Percentiles rank a stretch among this genome's conserved stretches.
These are phyloP conservation scores for Hemiscyllium ocellatum DNA, from an alignment of 2,113 vertebrate species.

Conservation along the genomic window DNA sequence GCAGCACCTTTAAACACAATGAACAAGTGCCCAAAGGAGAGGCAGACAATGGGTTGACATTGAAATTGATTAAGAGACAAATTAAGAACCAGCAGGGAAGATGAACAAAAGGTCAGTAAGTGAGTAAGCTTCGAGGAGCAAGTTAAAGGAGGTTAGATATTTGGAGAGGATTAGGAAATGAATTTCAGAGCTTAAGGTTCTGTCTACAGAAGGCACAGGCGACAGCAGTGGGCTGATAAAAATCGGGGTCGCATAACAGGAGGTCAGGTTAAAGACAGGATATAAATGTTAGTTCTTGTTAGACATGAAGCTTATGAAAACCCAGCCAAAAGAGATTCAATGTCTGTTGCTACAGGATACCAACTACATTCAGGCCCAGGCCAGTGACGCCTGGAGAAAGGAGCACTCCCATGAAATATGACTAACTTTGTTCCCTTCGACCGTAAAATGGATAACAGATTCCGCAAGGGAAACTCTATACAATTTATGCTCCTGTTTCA, in stretches of 20 bases:
- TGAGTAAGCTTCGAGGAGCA: background rate
- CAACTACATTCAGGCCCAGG: background rate
- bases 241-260: background rate
- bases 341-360: background rate
- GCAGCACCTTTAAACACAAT: background rate
- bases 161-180: background rate
- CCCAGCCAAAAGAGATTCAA: background rate
- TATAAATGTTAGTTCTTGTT: background rate
- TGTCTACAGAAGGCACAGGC: background rate
- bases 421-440: constrained; percentile 42
- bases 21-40: background rate
- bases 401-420: constrained; percentile 40
- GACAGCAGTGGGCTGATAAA: background rate
- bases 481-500: constrained; percentile 47
- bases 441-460: constrained; percentile 44
- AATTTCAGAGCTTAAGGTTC: background rate
- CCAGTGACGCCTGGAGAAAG: constrained; percentile 30
- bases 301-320: background rate
- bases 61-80: background rate
- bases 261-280: background rate
- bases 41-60: background rate
- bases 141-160: background rate
- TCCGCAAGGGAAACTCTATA: constrained; percentile 32
- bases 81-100: background rate
- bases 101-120: background rate